Evolutionary conservation across 2,888 invertebrate genomes (phyloP).

Genomic region (Clepsis dumicolana): DNA sequence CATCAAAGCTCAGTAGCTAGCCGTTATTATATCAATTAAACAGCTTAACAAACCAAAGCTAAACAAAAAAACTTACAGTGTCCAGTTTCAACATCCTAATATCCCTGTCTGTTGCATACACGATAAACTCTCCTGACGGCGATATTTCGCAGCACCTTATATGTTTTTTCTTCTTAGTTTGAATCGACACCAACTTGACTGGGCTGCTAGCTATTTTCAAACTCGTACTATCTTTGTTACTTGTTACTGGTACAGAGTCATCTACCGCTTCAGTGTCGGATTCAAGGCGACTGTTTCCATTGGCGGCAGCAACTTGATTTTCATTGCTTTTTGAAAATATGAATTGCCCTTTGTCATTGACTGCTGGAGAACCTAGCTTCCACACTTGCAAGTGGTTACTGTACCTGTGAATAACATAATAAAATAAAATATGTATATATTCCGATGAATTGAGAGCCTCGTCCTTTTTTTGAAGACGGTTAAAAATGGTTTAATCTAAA

Average conservation of each 20-base stretch:
- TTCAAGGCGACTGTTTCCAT: conserved; percentile 58
- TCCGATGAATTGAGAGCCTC: too few relatives aligned
- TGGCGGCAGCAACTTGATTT: conserved; percentile 49
- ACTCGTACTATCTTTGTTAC: conserved; percentile 56
- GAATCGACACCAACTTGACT: conserved; percentile 89
- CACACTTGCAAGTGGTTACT: conserved; percentile 83
- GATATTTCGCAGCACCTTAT: conserved; percentile 91
- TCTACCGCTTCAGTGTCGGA: conserved; percentile 64
- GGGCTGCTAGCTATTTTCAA: conserved; percentile 84
- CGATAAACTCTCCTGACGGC: conserved; percentile 89
- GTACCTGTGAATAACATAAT: conserved; percentile 66
- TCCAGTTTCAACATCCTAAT: conserved; percentile 89
- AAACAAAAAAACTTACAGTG: conserved; percentile 70
- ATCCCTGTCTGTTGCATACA: conserved; percentile 90
- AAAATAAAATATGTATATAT: neutral
- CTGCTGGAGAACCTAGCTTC: conserved; percentile 83
- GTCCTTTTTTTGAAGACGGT: too few relatives aligned
- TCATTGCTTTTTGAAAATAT: conserved; percentile 55
- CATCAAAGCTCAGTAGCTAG: too few relatives aligned
- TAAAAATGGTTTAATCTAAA: too few relatives aligned
- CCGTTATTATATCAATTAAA: too few relatives aligned
- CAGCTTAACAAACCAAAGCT: neutral
- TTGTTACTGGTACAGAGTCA: conserved; percentile 54
- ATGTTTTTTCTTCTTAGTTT: conserved; percentile 88
- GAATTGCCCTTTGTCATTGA: conserved; percentile 86